Conservation (phyloP, 2,113 vertebrate species). For the Aramus guarauna region DNA sequence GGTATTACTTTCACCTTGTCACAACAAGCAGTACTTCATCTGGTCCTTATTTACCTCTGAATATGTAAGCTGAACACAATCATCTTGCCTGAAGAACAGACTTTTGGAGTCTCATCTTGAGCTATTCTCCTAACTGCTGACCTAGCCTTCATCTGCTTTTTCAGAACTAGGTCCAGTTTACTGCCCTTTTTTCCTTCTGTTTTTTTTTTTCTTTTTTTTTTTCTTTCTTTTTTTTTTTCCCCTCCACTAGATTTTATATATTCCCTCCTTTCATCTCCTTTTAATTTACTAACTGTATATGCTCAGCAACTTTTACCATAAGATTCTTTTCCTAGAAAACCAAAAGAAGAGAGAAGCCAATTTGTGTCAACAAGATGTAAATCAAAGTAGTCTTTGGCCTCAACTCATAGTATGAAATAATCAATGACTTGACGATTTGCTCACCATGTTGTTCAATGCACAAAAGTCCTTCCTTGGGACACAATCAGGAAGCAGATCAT, state of each 20-base stretch:
- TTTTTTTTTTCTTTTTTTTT: no score
- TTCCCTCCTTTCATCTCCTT: neutral
- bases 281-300: neutral
- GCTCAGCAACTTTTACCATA: neutral
- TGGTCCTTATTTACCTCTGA: neutral
- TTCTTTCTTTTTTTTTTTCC: neutral
- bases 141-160: neutral
- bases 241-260: neutral
- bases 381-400: neutral
- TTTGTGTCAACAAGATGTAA: neutral
- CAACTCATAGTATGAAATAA: neutral
- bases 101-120: neutral
- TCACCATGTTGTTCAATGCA: neutral
- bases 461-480: neutral
- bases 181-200: neutral
- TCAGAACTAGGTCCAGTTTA: neutral
- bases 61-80: neutral
- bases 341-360: neutral
- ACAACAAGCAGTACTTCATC: neutral
- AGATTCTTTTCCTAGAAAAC: neutral
- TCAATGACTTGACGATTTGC: neutral
- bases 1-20: neutral
- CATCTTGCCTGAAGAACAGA: neutral
- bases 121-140: neutral
- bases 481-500: neutral